Conservation (phyloP, 2,797 vertebrate species). For the Rousettus madagascariensis region DNA sequence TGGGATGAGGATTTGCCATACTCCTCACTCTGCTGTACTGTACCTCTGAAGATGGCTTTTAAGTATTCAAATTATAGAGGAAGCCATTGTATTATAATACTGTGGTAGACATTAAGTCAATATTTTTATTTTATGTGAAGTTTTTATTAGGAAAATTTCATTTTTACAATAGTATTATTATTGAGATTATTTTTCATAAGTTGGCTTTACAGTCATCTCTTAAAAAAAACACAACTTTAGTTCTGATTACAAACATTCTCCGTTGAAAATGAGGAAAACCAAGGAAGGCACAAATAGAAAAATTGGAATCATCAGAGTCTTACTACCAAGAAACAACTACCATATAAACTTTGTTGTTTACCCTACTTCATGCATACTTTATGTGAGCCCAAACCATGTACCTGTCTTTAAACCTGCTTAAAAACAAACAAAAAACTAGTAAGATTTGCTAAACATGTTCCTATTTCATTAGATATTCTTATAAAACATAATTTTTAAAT, state of each 20-base stretch:
- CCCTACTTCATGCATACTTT: background rate
- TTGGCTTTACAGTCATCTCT: background rate
- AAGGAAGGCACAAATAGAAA: background rate
- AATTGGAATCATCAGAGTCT: background rate
- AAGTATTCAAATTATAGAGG: background rate
- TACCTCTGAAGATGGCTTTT: background rate
- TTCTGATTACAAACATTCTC: background rate
- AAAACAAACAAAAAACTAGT: background rate
- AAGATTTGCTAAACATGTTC: slow-evolving; percentile 14
- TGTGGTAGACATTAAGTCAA: background rate
- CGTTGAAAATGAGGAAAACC: background rate
- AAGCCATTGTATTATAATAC: background rate
- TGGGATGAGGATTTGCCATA: background rate
- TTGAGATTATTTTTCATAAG: background rate
- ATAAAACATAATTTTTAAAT: slow-evolving; percentile 25
- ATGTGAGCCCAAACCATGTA: background rate
- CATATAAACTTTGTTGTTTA: background rate
- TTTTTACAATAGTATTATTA: background rate
- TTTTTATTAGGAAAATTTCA: slow-evolving; percentile 10
- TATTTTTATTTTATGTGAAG: background rate
- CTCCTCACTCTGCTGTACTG: background rate
- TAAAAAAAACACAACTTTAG: background rate
- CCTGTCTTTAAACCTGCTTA: background rate
- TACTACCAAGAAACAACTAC: background rate
- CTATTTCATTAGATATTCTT: background rate